Conservation (phyloP, 2,797 vertebrate species). For the Neomorphus geoffroyi region DNA sequence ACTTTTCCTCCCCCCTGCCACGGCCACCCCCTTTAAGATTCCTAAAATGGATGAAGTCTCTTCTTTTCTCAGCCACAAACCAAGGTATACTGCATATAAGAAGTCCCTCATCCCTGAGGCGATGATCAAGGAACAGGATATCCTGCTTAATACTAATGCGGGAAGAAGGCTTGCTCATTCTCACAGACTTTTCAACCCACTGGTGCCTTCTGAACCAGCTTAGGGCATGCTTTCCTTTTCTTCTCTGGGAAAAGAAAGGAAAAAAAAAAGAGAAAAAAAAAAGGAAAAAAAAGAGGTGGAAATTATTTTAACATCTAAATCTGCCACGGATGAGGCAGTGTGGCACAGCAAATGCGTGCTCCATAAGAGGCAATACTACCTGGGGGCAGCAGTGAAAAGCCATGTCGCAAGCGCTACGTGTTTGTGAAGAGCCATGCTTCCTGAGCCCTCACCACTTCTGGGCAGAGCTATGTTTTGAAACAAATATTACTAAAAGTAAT, state of each 20-base stretch:
- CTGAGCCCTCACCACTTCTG: not conserved
- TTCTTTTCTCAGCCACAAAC: slow-evolving; percentile 55
- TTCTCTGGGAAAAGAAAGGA: not conserved
- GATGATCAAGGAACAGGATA: slow-evolving; percentile 59
- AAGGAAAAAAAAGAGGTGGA: not conserved
- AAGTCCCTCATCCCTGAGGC: slow-evolving; percentile 56
- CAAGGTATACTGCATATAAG: slow-evolving; percentile 26
- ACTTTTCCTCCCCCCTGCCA: slow-evolving; percentile 10
- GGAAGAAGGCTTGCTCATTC: slow-evolving; percentile 49
- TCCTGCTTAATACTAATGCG: slow-evolving; percentile 59
- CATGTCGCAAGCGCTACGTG: rapidly evolving
- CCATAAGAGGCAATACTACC: rapidly evolving
- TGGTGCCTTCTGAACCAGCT: slow-evolving; percentile 31
- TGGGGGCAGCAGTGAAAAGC: not conserved
- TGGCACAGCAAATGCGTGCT: not conserved
- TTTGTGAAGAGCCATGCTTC: not conserved
- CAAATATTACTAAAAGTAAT: not conserved
- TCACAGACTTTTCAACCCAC: slow-evolving; percentile 51
- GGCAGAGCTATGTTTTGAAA: rapidly evolving
- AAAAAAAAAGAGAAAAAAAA: not conserved
- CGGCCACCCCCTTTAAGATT: slow-evolving; percentile 39
- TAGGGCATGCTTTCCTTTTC: not conserved
- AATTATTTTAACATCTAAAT: not conserved
- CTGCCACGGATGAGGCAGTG: not conserved
- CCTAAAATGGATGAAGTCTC: slow-evolving; percentile 55